Conservation (phyloP, 2,113 vertebrate genomes). For the Sialia sialis region DNA sequence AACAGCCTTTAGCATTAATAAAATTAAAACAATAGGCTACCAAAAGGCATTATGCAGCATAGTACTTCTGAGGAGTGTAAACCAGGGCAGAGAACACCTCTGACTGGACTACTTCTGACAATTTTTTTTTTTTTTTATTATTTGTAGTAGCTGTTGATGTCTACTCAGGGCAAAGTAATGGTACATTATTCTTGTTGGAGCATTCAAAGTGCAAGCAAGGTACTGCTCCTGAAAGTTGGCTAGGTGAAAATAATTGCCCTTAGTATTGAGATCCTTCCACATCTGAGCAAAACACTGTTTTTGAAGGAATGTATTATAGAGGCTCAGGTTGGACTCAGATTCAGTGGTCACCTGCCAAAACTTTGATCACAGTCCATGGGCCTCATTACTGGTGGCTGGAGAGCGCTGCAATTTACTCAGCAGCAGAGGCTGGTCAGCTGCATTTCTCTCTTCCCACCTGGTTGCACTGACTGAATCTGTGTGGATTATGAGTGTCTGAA, state of each 20-base stretch:
- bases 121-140: not conserved
- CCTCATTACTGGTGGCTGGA: not conserved
- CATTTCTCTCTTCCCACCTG: not conserved
- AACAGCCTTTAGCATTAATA: not conserved
- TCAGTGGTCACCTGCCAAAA: not conserved
- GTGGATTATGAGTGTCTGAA: not conserved
- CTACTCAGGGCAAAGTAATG: not conserved
- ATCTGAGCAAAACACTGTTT: not conserved
- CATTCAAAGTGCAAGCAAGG: not conserved
- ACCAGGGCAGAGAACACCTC: not conserved
- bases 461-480: not conserved
- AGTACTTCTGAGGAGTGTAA: not conserved
- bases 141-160: not conserved
- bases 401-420: not conserved
- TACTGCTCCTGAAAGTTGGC: not conserved
- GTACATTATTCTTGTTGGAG: not conserved
- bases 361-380: fast-evolving
- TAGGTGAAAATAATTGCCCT: not conserved
- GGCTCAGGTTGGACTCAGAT: not conserved
- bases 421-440: not conserved
- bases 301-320: not conserved
- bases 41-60: not conserved
- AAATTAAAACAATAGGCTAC: not conserved
- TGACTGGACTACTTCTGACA: not conserved
- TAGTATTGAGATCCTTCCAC: not conserved